Evolutionary conservation across 2,113 vertebrate species (phyloP), one percentile per base, ranked within the genome.

Genomic region (Caranx melampygus): DNA sequence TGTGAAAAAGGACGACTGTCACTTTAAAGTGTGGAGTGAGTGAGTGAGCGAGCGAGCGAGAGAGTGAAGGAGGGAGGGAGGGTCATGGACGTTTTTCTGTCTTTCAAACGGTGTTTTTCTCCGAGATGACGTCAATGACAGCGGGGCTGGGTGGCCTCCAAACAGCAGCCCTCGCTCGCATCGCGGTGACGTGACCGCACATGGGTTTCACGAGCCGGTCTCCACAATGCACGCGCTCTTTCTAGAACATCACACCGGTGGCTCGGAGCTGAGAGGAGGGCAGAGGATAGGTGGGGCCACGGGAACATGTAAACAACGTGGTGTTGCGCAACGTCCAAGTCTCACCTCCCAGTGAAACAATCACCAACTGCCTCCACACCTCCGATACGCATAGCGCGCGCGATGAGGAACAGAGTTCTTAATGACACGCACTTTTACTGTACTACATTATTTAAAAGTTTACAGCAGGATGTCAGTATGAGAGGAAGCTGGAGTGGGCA

Each of bases 251-350:
- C 72, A 81, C 89, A 63, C 69, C 79, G 70, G 72, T 58, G 86
- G 82, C 65, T 45, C 8, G 20, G 73, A 26, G 26, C 26, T 1
- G 26, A 26, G 26, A 26, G 26, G 26, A 26, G 26, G 1, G 26
- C 26, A 26, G 26, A 26, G 26, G 75, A 85, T 88, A 91, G 94
- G 95, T 88, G 93, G 92, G 92, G 94, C 93, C 85, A 86, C 59
- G 86, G 74, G 60, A 79, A 81, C 92, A 88, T 90, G 93, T 94
- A 93, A 95, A 95, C 94, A 95, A 91, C 87, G 66, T 72, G 67
- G 63, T 31, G 90, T 94, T 93, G 91, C 93, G 92, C 93, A 94
- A 94, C 83, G 75, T 64, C 65, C 26, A 52, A 52, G 44, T 64
- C 79, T 57, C 66, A 13, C 15, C 54, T 57, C 52, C 63, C 69